Evolutionary conservation across 2,888 invertebrate genomes (phyloP), one percentile per base, ranked within the genome.

Genomic region (Notodromas monacha): DNA sequence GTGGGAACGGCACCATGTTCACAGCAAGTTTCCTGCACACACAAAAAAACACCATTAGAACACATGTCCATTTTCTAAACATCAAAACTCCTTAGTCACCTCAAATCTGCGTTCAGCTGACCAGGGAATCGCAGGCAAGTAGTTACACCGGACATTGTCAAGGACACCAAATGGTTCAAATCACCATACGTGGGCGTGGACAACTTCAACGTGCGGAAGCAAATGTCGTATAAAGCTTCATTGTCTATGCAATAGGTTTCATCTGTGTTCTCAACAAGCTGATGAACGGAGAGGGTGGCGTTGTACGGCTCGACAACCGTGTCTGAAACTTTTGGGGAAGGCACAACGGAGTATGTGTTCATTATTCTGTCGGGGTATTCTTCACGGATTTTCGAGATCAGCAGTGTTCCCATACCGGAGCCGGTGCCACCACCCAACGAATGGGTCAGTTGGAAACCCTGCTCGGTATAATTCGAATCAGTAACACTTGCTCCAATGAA

Each of bases 1-100:
- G 65, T 34, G 79, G 79, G 53, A 79, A 79, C 12, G 79, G 79
- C n/a, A 79, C 76, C 77, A 79, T 77, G 48, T 79, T 79, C 6
- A 79, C 73, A 12, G 72, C 70, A 36, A 73, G 54, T 50, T 79
- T 68, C 35, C 79, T 60, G n/a, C n/a, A n/a, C n/a, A n/a, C n/a
- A n/a, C n/a, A n/a, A n/a, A n/a, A n/a, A n/a, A n/a, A n/a, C n/a
- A n/a, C n/a, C n/a, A n/a, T n/a, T n/a, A n/a, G n/a, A n/a, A n/a
- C n/a, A n/a, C n/a, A n/a, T n/a, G n/a, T n/a, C n/a, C n/a, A n/a
- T n/a, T n/a, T n/a, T n/a, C n/a, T n/a, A n/a, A n/a, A n/a, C n/a
- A n/a, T n/a, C n/a, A n/a, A n/a, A n/a, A n/a, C n/a, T n/a, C n/a
- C n/a, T n/a, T n/a, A n/a, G n/a, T n/a, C n/a, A n/a, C n/a, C n/a